Evolutionary conservation across 2,797 vertebrate genomes (phyloP), one percentile per base, ranked within the genome.

Genomic region (Channa striata): DNA sequence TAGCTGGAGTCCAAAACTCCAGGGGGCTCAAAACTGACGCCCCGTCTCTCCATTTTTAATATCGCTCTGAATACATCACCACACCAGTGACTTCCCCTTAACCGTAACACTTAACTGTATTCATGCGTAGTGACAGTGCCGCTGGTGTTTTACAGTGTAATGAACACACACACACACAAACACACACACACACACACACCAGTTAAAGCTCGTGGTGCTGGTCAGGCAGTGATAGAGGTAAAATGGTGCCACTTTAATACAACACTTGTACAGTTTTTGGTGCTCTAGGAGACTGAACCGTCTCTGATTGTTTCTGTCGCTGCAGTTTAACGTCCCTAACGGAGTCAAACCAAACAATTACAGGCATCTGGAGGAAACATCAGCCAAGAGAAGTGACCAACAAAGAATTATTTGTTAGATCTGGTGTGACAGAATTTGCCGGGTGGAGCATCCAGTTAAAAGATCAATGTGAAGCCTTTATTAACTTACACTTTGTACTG

Each of bases 151-250:
- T 64, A 69, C 60, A 56, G 75, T 85, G 74, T 57, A 74, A 76
- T 64, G 53, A 84, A 60, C 66, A 71, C 65, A 72, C 40, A 81
- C n/a, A 74, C 23, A 77, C 60, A 48, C 23, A 65, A 11, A 66
- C 30, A 61, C 23, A 43, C 19, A 60, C n/a, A 64, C 42, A 67
- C 12, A 54, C 16, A 67, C 33, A 75, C 62, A 74, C 39, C 80
- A 77, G 80, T 82, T 80, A 77, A 80, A 17, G 46, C 62, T 82
- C 12, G 9, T 79, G 89, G 87, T 91, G 89, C 89, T 91, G 85
- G 82, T 87, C 84, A 72, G 84, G 63, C 72, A 69, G 79, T 76
- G 72, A 73, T 60, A 40, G 53, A 77, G 51, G 81, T 66, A 62
- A 79, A 80, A 87, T 80, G 85, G 83, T 91, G 87, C 86, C 81